Base-by-base conservation (phyloP, 2,888 invertebrate species). In the Anorthoa munda region DNA sequence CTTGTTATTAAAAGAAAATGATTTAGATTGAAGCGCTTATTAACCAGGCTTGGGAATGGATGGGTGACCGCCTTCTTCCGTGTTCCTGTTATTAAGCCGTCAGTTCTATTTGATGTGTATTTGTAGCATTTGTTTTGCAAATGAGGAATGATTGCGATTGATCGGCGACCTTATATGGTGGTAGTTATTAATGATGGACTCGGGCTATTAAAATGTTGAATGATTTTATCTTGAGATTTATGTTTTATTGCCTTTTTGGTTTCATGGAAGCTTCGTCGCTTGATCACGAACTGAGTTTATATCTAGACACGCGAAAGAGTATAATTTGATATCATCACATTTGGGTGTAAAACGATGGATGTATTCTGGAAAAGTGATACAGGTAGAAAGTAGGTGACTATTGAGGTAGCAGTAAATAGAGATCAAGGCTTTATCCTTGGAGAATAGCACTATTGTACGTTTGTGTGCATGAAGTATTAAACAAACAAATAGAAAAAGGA, bases 41-140 rank as follows among this genome's bases (percentile, higher is more conserved):
- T 75, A 85, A 9, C 55, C 11, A 74, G 72, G 53, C 67, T 55
- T 76, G 21, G 77, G 72, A 74, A 82, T 75, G 53, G 75, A 79
- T 81, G 72, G 75, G 67, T 70, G 59, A 51, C 69, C 66, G 64
- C 58, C 59, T 56, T 46, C 63, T 65, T 63, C 72, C 73, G 66
- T 58, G 64, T 64, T 67, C 61, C 39, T 23, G 72, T 39, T 48
- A 85, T 82, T 85, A 84, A 23, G 46, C n/a, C 74, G 84, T 85
- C 81, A 78, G 48, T 80, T 67, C 63, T 85, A 82, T 85, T 84
- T 84, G 84, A 77, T 79, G 75, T 74, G 51, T 53, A 71, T 72
- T 64, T 39, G 68, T 68, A 68, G 63, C 68, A 86, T 85, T 85
- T 85, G 84, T 82, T 84, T 84, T 77, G 70, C 70, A 78, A 86